Evolutionary conservation across 2,888 invertebrate genomes (phyloP).

Genomic region (Lepidocyrtinus sp.): DNA sequence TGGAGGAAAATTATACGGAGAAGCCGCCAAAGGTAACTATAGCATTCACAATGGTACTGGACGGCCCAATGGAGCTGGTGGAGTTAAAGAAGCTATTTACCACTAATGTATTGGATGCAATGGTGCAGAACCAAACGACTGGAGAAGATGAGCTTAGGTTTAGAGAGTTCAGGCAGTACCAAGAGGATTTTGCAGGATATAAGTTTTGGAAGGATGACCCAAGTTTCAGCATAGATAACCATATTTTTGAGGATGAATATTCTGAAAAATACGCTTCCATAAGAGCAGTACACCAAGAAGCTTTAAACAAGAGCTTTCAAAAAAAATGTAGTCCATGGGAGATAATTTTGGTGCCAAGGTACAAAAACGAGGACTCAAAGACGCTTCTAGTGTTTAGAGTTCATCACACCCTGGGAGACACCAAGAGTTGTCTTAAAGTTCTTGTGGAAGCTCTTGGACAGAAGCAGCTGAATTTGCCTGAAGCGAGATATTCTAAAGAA

Average conservation of each 20-base stretch:
- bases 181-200: conserved; percentile 22
- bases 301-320: background rate
- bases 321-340: conserved; percentile 33
- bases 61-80: conserved; percentile 4
- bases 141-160: conserved; percentile 24
- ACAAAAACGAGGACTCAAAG: conserved; percentile 22
- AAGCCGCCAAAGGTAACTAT: conserved; percentile 25
- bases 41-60: conserved; percentile 28
- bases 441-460: conserved; percentile 16
- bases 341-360: conserved; percentile 19
- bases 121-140: conserved; percentile 17
- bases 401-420: conserved; percentile 29
- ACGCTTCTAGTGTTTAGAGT: conserved; percentile 1
- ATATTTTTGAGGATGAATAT: conserved; percentile 19
- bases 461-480: conserved; percentile 13
- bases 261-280: background rate
- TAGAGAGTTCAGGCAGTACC: conserved; percentile 32
- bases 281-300: conserved; percentile 11
- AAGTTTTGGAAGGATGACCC: conserved; percentile 34
- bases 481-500: conserved; percentile 9
- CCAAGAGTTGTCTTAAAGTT: conserved; percentile 17
- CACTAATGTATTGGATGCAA: conserved; percentile 32
- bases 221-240: conserved; percentile 24
- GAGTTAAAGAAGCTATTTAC: conserved; percentile 25
- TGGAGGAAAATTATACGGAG: conserved; percentile 21